Evolutionary conservation across 2,113 vertebrate genomes (phyloP).

Genomic region (Catagonus wagneri): DNA sequence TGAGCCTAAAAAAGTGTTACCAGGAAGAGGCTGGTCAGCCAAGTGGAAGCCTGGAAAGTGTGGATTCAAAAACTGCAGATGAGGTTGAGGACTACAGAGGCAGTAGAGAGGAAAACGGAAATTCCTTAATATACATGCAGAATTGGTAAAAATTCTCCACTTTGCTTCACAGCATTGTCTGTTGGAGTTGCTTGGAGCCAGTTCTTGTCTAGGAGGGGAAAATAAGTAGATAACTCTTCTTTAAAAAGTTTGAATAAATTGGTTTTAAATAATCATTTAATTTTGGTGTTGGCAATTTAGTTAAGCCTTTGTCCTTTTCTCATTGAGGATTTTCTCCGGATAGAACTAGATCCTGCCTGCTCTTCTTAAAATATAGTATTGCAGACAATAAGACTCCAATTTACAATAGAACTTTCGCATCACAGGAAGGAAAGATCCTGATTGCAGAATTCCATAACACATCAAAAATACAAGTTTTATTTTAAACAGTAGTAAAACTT

Average conservation of each 20-base stretch:
- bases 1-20: neutral
- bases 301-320: neutral
- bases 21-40: neutral
- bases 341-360: neutral
- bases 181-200: neutral
- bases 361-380: neutral
- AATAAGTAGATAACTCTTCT: neutral
- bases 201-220: neutral
- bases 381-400: neutral
- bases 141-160: neutral
- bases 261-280: neutral
- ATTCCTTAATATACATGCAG: neutral
- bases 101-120: neutral
- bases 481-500: neutral
- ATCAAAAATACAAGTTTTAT: neutral
- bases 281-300: neutral
- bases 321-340: neutral
- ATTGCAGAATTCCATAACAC: neutral
- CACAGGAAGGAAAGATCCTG: neutral
- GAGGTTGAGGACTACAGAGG: neutral
- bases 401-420: neutral
- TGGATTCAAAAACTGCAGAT: neutral
- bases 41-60: accelerated
- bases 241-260: neutral
- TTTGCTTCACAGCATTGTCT: neutral